phyloP scores from a whole-genome alignment of 2,797 vertebrate species.

The Phalanger gymnotis region DNA sequence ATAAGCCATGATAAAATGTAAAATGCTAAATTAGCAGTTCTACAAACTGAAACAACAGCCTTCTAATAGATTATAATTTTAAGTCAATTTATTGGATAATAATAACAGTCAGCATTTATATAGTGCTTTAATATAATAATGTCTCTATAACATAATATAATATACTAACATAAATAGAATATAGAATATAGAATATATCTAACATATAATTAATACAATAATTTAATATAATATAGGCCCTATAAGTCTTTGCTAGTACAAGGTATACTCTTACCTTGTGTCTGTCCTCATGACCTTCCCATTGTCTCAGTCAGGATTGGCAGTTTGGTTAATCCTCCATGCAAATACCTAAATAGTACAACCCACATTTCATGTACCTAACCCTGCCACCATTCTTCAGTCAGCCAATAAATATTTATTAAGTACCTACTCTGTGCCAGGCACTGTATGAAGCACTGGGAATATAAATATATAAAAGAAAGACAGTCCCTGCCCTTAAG shows the following conservation, averaged over 20 bases:
- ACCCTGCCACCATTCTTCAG: neutral
- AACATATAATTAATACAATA: too few species aligned
- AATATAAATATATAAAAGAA: neutral
- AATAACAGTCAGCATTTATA: neutral
- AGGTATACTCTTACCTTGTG: neutral
- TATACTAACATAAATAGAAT: neutral
- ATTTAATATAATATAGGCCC: neutral
- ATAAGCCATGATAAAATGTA: neutral
- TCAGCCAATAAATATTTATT: neutral
- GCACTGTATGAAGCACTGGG: neutral
- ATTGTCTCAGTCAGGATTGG: neutral
- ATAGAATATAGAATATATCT: too few species aligned
- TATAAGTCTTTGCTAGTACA: neutral
- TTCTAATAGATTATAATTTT: neutral
- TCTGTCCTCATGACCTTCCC: neutral
- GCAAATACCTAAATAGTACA: neutral
- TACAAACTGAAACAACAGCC: neutral
- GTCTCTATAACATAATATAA: neutral
- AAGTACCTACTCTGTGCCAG: neutral
- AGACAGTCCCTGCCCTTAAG: neutral
- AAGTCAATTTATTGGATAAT: neutral
- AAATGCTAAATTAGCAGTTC: neutral
- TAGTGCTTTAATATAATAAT: neutral
- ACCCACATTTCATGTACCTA: neutral
- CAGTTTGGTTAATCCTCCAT: neutral